Evolutionary conservation across 2,113 vertebrate species (phyloP), one percentile per base, ranked within the genome.

Genomic region (Hypomesus transpacificus): DNA sequence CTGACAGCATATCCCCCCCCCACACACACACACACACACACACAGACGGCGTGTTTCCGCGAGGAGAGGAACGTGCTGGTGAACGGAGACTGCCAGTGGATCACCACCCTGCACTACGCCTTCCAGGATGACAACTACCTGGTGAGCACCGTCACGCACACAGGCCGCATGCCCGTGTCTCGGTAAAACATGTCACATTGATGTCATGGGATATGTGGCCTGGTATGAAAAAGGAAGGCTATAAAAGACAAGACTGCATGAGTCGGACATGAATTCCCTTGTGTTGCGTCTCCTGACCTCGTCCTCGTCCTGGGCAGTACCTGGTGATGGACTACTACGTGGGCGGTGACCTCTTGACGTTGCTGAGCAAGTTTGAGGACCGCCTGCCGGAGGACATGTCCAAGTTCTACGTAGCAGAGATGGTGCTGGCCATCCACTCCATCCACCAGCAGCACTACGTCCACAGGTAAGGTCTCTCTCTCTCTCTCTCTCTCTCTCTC

Each of bases 271-370:
- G 67, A 63, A 62, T 53, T 66, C 18, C 50, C 31, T 51, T 14
- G 50, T 72, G 26, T 26, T 8, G 21, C 21, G 11, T 9, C 8
- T 26, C 16, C 60, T 16, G 2, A 1, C 14, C 60, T 22, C n/a
- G n/a, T 62, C 21, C 31, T 28, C 26, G 17, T 52, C 50, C 50
- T 58, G 9, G 80, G 28, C 74, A 98, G 96, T 99, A 99, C 82
- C 87, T 99, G 76, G 97, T 99, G 74, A 99, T 99, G 97, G 97
- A 99, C 82, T 99, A 99, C 93, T 98, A 99, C 0, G 97, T 98
- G 75, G 97, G 97, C 2, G 97, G 97, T 0, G 97, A 99, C 83
- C 89, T 99, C 77, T 87, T 99, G 86, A 98, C 97, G 0, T 92
- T 99, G 81, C 96, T 99, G 87, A 98, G 96, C 87, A 98, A 98